Evolutionary conservation across 2,888 invertebrate genomes (phyloP), one percentile per base, ranked within the genome.

Genomic region (Lasioglossum villosulum): DNA sequence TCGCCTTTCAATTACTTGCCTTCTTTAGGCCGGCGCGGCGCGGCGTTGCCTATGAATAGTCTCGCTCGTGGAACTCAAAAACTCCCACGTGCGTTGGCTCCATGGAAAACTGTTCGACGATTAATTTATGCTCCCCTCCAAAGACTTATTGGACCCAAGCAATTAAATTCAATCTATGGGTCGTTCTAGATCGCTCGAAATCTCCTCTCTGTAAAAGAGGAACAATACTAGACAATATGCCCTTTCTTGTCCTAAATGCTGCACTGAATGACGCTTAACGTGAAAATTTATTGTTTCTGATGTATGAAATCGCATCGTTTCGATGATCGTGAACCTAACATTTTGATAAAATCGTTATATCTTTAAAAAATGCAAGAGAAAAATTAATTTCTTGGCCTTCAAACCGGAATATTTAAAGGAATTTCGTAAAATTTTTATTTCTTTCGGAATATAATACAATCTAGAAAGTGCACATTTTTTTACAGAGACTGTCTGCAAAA

Each of bases 1-100:
- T 63, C 73, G 74, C 75, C 66, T 78, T 86, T 86, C 82, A 82
- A 80, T 59, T 80, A 75, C 85, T 66, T 2, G 4, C 48, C 48
- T 27, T 23, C 45, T 19, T 71, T 34, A 27, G 19, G 48, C 4
- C 23, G 42, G 34, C 16, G 45, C 45, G 45, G 45, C 45, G 45
- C 5, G 45, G 45, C 72, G 27, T 27, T 80, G 42, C 27, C 48
- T 19, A 48, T 68, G 78, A 78, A 80, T 77, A 39, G 42, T 30
- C 48, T 6, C 27, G 45, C 34, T 73, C 37, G 34, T 3, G 48
- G 63, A 30, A 66, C 79, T 48, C 52, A 42, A 76, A 73, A 68
- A 56, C 71, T 37, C 71, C 12, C 63, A 34, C n/a, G 56, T 56
- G 56, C 30, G 48, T 3, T 1, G 30, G 34, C 23, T 19, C 19